Base-by-base conservation (phyloP, 2,113 vertebrate species). In the Myrmophylax atrothorax region DNA sequence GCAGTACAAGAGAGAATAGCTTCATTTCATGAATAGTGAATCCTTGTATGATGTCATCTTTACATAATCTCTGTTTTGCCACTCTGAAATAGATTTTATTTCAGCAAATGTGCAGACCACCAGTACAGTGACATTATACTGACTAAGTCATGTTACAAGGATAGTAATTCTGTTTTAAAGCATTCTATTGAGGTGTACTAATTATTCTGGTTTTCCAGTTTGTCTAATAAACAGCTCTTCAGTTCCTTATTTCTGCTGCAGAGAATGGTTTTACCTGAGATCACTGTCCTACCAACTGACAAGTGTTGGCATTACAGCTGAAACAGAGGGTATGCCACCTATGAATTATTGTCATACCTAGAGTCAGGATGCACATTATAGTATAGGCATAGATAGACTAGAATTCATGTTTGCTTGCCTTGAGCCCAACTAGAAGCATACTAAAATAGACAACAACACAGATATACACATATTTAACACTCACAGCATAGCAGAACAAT, bases 21-120 rank as follows among this genome's bases (percentile, higher is more conserved):
- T 92, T 96, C 88, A 69, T 95, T 97, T 97, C 89, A 93, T 89
- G 74, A 88, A 89, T 80, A 94, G 87, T 79, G 84, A 93, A 73
- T 84, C 53, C 38, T 47, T 87, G 56, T 85, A 52, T 95, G 92
- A 87, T 94, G 87, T 56, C 60, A 70, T 94, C 59, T 29, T 86
- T 88, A 35, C 28, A 82, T 59, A 88, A 80, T 72, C 28, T 82
- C 79, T 94, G 19, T 87, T 89, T 90, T 94, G 49, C 68, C 89
- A 38, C 25, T 78, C 86, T 84, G 90, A 87, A 94, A 90, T 26
- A 88, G 66, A 78, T 87, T 89, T 88, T 72, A 50, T 80, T 84
- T 94, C 75, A 62, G 47, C 63, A 91, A 83, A 87, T 83, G 77
- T 75, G 59, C 47, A 91, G 90, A 84, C 53, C 82, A 79, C 60